These are phyloP conservation scores for Creontiades dilutus DNA, from an alignment of 2,888 invertebrate genomes.

Conservation along the genomic window DNA sequence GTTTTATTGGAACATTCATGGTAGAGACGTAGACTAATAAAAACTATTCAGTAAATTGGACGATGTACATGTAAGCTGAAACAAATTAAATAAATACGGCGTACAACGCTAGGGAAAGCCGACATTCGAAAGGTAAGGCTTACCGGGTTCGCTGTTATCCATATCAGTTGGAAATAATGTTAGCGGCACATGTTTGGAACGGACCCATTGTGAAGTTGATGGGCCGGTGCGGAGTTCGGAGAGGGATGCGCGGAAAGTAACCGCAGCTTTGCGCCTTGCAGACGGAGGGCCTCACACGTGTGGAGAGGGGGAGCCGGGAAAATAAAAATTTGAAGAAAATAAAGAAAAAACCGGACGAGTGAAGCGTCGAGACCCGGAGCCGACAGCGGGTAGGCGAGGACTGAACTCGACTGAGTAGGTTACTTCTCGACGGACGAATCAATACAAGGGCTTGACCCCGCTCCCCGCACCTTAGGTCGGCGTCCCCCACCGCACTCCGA, in stretches of 20 bases:
- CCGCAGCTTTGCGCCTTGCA: neutral
- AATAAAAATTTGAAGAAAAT: slow-evolving; percentile 5
- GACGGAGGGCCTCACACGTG: neutral
- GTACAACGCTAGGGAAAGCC: no score
- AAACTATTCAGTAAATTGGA: no score
- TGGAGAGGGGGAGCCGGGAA: slow-evolving; percentile 19
- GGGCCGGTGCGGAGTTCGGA: neutral
- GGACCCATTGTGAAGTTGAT: slow-evolving; percentile 29
- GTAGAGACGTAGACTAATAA: no score
- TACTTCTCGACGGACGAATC: slow-evolving; percentile 40
- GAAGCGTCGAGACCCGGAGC: slow-evolving; percentile 28
- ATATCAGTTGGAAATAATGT: slow-evolving; percentile 60
- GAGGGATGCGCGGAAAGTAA: neutral
- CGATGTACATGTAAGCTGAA: no score
- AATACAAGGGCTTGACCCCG: slow-evolving; percentile 51
- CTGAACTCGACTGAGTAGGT: slow-evolving; percentile 50
- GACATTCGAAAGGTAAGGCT: no score
- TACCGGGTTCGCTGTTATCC: slow-evolving; percentile 63
- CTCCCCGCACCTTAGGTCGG: neutral
- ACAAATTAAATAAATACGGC: no score
- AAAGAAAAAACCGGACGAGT: slow-evolving; percentile 10
- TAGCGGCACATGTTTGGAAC: slow-evolving; percentile 6
- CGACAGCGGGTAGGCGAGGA: slow-evolving; percentile 56
- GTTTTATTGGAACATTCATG: no score
- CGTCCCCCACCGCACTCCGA: neutral